phyloP scores from a whole-genome alignment of 2,113 vertebrate species.

The Cranoglanis bouderius region DNA sequence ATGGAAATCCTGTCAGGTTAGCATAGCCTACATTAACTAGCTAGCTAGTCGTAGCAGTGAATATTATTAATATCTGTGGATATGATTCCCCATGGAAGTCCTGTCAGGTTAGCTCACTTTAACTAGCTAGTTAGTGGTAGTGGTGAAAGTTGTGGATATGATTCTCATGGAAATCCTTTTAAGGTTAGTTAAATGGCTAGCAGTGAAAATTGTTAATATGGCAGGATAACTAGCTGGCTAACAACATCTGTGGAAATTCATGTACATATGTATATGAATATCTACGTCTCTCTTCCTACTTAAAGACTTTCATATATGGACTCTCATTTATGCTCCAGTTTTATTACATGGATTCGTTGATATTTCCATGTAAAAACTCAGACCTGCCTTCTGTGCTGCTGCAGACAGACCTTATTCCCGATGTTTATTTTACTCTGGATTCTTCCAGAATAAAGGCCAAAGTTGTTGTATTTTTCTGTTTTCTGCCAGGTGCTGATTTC shows the following conservation, averaged over 20 bases:
- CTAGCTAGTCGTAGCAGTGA: background rate
- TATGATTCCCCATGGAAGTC: no score
- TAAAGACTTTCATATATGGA: background rate
- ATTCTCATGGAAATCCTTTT: no score
- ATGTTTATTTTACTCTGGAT: background rate
- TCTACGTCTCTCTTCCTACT: background rate
- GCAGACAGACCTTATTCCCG: background rate
- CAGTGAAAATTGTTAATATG: no score
- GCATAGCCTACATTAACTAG: background rate
- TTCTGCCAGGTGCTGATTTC: background rate
- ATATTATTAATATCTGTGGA: background rate
- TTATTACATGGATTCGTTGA: background rate
- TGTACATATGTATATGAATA: background rate
- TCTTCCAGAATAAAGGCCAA: background rate
- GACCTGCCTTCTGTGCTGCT: background rate
- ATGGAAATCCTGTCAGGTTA: background rate
- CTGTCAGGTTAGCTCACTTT: no score
- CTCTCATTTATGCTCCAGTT: background rate
- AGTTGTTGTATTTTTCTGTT: background rate
- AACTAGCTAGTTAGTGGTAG: no score
- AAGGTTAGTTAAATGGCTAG: no score
- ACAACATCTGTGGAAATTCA: background rate
- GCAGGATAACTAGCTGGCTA: no score
- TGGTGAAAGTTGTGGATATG: no score
- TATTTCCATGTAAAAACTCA: background rate